Base-by-base conservation (phyloP, 2,113 vertebrate genomes). In the Sinocyclocheilus maitianheensis region DNA sequence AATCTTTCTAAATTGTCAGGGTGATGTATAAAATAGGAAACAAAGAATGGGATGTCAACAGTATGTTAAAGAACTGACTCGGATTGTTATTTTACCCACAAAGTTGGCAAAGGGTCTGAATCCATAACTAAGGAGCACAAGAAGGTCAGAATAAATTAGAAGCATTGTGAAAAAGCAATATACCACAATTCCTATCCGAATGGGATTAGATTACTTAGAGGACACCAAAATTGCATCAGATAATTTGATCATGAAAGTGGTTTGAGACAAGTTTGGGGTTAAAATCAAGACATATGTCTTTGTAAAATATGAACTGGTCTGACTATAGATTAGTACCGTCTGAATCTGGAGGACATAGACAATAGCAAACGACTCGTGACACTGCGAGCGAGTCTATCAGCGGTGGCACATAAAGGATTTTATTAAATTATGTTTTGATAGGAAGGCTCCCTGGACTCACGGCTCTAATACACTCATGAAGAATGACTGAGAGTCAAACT, bases 161-260 rank as follows among this genome's bases (percentile, higher is more conserved):
- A 69, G 37, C 69, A 22, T 37, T 72, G 69, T 12, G 34, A 72
- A 72, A 72, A 72, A 72, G 69, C 69, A 72, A 72, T 72, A 72
- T 72, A 43, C 18, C 37, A 43, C 69, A 72, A 43, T 43, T 72
- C 37, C 37, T 6, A 43, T 72, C 34, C 1, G 37, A 72, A 72
- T 4, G 8, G 9, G 37, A 72, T 43, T 43, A 43, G 37, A 72
- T 43, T 22, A 9, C 37, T 72, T 10, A 72, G 9, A 72, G 69
- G 69, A 43, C 69, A 72, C 20, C 18, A 10, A 40, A 40, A 72
- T 72, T 40, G 12, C 69, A 34, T 69, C 12, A 13, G 63, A 67
- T 67, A 34, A 69, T 69, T 72, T 12, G 69, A 72, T 72, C 16
- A 9, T 12, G 18, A 43, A 40, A 72, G 1, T 2, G 43, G 37